phyloP scores from a whole-genome alignment of 1,140 invertebrate species.

The Drosophila sulfurigaster region DNA sequence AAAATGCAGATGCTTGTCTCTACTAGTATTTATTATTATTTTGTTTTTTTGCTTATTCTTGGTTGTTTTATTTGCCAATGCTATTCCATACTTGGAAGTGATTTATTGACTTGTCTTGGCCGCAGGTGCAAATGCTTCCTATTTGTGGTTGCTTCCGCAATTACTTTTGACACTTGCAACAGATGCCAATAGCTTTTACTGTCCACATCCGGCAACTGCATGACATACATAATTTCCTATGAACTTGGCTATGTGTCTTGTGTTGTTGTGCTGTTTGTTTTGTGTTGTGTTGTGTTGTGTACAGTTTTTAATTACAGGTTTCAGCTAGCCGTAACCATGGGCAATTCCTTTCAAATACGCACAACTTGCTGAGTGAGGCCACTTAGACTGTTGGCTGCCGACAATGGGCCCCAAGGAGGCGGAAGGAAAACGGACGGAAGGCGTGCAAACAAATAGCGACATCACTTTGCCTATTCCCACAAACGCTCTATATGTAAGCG shows the following conservation, averaged over 20 bases:
- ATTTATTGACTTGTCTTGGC: slow-evolving; percentile 66
- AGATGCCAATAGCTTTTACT: slow-evolving; percentile 63
- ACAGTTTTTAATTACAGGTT: slow-evolving; percentile 78
- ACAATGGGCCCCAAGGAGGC: neutral
- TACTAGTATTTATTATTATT: slow-evolving; percentile 13
- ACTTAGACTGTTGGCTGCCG: slow-evolving; percentile 9
- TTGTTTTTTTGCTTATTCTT: slow-evolving; percentile 8
- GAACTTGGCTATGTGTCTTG: slow-evolving; percentile 25
- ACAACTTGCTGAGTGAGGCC: slow-evolving; percentile 24
- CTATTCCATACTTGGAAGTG: slow-evolving; percentile 37
- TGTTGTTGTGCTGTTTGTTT: neutral
- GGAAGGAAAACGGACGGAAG: slow-evolving; percentile 11
- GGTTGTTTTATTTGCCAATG: slow-evolving; percentile 8
- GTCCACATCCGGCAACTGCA: slow-evolving; percentile 53
- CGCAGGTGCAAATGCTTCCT: slow-evolving; percentile 54
- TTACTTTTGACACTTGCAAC: slow-evolving; percentile 55
- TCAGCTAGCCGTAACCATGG: slow-evolving; percentile 60
- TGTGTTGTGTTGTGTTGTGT: slow-evolving; percentile 13
- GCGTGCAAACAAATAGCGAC: slow-evolving; percentile 48
- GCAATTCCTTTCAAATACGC: slow-evolving; percentile 57
- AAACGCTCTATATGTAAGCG: slow-evolving; percentile 25
- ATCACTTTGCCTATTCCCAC: slow-evolving; percentile 50
- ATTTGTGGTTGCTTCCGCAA: slow-evolving; percentile 63
- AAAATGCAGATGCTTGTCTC: slow-evolving; percentile 8
- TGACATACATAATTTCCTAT: slow-evolving; percentile 61